Percentiles rank a stretch among this genome's conserved stretches.
phyloP scores from a whole-genome alignment of 2,113 vertebrate species.

The Panthera uncia region DNA sequence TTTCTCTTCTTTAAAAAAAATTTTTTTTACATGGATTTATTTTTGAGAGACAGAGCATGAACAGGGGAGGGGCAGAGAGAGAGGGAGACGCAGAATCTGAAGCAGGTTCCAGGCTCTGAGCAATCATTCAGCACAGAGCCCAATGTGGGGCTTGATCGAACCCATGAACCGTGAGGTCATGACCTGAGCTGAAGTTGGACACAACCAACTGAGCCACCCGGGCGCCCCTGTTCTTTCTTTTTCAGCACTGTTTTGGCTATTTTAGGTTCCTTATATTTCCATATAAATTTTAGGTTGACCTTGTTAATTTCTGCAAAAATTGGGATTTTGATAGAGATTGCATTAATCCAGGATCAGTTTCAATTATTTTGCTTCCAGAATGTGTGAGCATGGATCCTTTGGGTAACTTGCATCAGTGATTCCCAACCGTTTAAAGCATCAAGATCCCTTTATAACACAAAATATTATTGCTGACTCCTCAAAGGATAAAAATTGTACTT shows the following conservation, averaged over 20 bases:
- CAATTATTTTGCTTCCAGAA: neutral
- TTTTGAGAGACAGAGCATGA: too few relatives aligned
- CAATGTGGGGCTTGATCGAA: too few relatives aligned
- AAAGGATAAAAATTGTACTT: neutral
- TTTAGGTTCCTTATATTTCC: neutral
- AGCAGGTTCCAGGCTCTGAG: too few relatives aligned
- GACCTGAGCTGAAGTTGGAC: too few relatives aligned
- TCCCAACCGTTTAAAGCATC: neutral
- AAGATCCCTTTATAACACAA: neutral
- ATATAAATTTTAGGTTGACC: neutral
- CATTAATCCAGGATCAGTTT: neutral
- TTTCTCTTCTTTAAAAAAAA: too few relatives aligned
- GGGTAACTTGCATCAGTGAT: neutral
- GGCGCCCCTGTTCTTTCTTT: too few relatives aligned
- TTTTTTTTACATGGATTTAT: too few relatives aligned
- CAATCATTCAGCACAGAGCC: too few relatives aligned
- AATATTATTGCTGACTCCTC: neutral
- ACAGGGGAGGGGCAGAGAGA: too few relatives aligned
- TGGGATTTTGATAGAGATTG: neutral
- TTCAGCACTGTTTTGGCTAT: neutral
- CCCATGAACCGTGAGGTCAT: too few relatives aligned
- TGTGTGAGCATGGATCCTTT: neutral
- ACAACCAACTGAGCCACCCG: too few relatives aligned
- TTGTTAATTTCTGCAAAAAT: neutral
- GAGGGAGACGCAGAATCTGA: too few relatives aligned